These are phyloP conservation scores for Pangasianodon hypophthalmus DNA, from an alignment of 2,113 vertebrate genomes.

Conservation along the genomic window DNA sequence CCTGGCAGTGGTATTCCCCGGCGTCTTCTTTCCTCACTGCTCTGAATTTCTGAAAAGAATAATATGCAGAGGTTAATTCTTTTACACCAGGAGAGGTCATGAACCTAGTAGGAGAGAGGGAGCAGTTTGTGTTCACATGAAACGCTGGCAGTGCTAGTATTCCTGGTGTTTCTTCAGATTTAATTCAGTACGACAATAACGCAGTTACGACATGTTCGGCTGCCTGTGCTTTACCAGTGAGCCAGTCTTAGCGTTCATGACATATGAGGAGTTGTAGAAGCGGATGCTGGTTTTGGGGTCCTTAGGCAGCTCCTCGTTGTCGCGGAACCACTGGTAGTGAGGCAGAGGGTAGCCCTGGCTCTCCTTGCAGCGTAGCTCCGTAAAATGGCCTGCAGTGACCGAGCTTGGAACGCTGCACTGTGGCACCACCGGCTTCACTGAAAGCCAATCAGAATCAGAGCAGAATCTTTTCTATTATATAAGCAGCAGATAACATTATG, in stretches of 20 bases:
- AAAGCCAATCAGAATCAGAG: neutral
- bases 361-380: constrained; percentile 88
- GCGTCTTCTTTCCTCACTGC: constrained; percentile 90
- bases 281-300: constrained; percentile 80
- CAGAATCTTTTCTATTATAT: neutral
- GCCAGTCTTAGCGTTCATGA: constrained; percentile 82
- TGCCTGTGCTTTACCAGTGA: constrained; percentile 79
- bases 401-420: constrained; percentile 87
- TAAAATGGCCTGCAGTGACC: constrained; percentile 86
- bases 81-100: neutral
- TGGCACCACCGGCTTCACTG: constrained; percentile 91
- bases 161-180: neutral
- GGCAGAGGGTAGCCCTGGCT: constrained; percentile 86
- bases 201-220: neutral
- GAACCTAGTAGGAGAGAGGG: neutral
- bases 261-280: constrained; percentile 87
- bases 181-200: neutral
- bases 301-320: constrained; percentile 80
- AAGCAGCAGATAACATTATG: neutral
- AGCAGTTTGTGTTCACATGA: neutral
- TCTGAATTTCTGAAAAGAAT: constrained; percentile 81
- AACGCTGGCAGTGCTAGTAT: neutral
- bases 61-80: neutral
- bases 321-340: constrained; percentile 92
- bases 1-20: constrained; percentile 90